phyloP scores from a whole-genome alignment of 2,888 invertebrate species.

The Melitaea athalia region DNA sequence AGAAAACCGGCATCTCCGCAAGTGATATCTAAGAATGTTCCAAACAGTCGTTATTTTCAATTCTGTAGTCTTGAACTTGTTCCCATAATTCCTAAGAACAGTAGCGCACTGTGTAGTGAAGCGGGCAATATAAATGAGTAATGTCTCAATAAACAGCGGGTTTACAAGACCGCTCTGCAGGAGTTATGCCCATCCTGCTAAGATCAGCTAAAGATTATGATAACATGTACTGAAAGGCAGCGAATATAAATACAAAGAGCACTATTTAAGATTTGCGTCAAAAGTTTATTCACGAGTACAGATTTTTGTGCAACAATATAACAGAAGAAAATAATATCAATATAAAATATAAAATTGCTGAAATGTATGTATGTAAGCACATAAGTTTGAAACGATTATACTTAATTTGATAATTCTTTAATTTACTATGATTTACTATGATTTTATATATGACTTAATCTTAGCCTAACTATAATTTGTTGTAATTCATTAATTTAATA shows the following conservation, averaged over 20 bases:
- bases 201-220: conserved; percentile 23
- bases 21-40: background rate
- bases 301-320: too few relatives aligned
- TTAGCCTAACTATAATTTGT: too few relatives aligned
- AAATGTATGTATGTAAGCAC: too few relatives aligned
- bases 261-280: background rate
- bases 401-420: too few relatives aligned
- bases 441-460: too few relatives aligned
- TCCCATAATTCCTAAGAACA: conserved; percentile 22
- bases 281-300: background rate
- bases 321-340: too few relatives aligned
- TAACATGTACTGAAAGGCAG: conserved; percentile 18
- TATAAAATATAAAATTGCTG: too few relatives aligned
- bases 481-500: too few relatives aligned
- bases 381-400: too few relatives aligned
- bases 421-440: too few relatives aligned
- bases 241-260: background rate
- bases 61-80: conserved; percentile 23
- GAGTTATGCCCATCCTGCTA: conserved; percentile 22
- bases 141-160: conserved; percentile 51
- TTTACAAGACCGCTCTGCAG: conserved; percentile 36
- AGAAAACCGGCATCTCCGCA: background rate
- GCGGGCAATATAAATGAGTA: conserved; percentile 48
- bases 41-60: conserved; percentile 13
- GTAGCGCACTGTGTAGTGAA: conserved; percentile 42